A percentile compares a stretch with the other conserved stretches of the same genome.
Conservation (phyloP, 2,113 vertebrate species). For the Mixornis gularis region DNA sequence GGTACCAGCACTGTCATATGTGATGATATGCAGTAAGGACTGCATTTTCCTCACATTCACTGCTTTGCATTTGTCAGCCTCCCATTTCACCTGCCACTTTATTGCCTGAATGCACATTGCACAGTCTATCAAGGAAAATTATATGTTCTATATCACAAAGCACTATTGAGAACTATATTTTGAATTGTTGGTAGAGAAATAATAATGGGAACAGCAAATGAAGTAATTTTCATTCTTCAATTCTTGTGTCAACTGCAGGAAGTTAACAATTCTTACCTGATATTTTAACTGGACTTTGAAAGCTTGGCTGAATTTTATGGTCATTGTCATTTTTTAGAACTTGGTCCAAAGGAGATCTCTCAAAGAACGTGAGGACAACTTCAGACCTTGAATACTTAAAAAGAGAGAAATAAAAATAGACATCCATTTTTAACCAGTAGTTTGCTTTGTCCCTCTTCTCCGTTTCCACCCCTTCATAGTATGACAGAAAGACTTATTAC, state of each 20-base stretch:
- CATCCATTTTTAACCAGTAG: neutral
- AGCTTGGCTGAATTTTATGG: constrained; percentile 92
- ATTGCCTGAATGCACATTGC: neutral
- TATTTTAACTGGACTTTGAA: constrained; percentile 91
- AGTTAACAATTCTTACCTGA: constrained; percentile 78
- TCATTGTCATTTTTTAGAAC: constrained; percentile 92
- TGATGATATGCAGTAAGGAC: neutral
- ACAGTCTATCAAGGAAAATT: neutral
- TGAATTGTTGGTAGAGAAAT: neutral
- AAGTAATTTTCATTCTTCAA: neutral
- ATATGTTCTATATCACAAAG: neutral
- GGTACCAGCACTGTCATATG: neutral
- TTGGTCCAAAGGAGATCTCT: constrained; percentile 93
- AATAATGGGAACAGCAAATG: neutral
- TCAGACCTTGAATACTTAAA: constrained; percentile 92
- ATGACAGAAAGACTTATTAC: neutral
- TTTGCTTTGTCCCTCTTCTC: neutral
- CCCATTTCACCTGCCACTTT: neutral
- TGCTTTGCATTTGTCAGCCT: neutral
- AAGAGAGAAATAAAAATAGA: neutral
- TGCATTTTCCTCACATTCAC: neutral
- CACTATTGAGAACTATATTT: neutral
- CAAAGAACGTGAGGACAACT: constrained; percentile 95
- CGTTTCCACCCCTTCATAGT: neutral
- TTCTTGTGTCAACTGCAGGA: neutral